Base-by-base conservation (phyloP, 2,797 vertebrate species). In the Eptatretus atami region DNA sequence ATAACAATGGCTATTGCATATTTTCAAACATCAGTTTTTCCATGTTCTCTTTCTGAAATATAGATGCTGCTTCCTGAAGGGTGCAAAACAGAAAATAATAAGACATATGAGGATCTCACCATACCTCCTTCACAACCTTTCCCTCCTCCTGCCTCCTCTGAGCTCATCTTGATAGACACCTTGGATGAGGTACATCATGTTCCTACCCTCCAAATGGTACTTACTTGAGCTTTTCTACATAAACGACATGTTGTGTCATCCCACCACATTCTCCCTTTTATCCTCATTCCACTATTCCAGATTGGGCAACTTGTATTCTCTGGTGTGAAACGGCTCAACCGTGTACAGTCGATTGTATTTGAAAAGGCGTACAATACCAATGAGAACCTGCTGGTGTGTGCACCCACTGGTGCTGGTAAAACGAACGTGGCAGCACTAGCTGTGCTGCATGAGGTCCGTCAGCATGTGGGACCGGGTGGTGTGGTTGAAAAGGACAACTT, bases 351-450 rank as follows among this genome's bases (percentile, higher is more conserved):
- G 9, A 77, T 94, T 66, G 92, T 96, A 65, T 98, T 93, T 1
- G 87, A 98, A 72, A 94, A 87, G 1, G 87, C 92, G 66, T 96
- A 98, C 73, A 92, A 84, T 70, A 98, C 92, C 67, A 98, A 98
- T 1, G 90, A 98, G 71, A 98, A 96, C 72, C 80, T 98, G 73
- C 77, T 98, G 44, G 83, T 98, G 69, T 90, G 86, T 15, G 92
- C 92, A 25, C 90, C 92, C 12, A 98, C 92, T 1, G 92, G 92
- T 14, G 92, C 90, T 9, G 92, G 92, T 52, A 96, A 96, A 75
- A 98, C 90, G 52, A 98, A 96, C 73, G 92, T 98, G 68, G 90
- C 92, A 64, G 96, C 95, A 88, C 77, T 98, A 63, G 81, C 86
- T 1, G 75, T 96, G 65, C 77, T 98, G 12, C 88, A 87, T 68